Base-by-base conservation (phyloP, 1,140 invertebrate species). In the Idris sp. region DNA sequence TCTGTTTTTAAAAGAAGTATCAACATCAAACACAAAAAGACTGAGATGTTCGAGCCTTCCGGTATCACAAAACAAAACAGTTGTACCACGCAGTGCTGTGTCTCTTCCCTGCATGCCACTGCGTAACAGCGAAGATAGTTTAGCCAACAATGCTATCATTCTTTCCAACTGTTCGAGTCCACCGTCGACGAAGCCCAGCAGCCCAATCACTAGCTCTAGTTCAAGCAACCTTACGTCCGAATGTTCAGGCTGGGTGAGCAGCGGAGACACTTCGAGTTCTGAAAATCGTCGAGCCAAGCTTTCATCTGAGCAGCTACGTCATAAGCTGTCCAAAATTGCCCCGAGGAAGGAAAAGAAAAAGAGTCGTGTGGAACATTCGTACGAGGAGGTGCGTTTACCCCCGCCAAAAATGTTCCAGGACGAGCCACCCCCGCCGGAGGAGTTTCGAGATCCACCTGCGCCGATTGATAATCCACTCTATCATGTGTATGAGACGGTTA, bases 391-490 rank as follows among this genome's bases (percentile, higher is more conserved):
- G 4, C 89, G 91, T 14, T 82, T 94, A 14, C 93, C 94, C 5
- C 94, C 94, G 1, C 94, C 94, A 0, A 92, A 94, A 76, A 93
- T 95, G 86, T 96, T 96, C 76, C 91, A 93, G 82, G 94, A 95
- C 86, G 90, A 92, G 18, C 92, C 92, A n/a, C 90, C 90, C 6
- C 90, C 91, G 2, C 93, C 93, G 0, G 92, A 93, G 77, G 90
- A 91, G 74, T 94, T 94, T 80, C 84, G 90, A 0, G 91, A 92
- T 76, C 90, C 90, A 0, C 90, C 90, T 0, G 84, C 88, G 14
- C 91, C 91, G 28, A 89, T 94, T 22, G 93, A 94, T 79, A 95
- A 94, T 86, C 92, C 93, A 0, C 84, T 95, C 0, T 94, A 94
- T 74, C 93, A 95, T 82, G 91, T 94, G n/a, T 93, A 93, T 78